phyloP scores from a whole-genome alignment of 2,888 invertebrate species.

The Fabriciana adippe region DNA sequence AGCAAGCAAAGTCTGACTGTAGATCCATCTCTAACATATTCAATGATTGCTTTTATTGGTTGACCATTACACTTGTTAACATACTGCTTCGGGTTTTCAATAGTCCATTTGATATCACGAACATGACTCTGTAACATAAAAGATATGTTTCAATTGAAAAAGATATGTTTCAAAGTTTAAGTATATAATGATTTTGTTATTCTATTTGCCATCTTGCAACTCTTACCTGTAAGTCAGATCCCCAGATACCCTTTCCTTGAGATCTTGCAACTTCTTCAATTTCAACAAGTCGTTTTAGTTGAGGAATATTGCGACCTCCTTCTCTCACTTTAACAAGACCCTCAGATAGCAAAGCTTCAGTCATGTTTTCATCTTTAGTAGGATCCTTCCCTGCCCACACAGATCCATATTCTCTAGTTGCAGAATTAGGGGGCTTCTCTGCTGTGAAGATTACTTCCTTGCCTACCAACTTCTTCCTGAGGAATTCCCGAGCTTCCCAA shows the following conservation, averaged over 20 bases:
- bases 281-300: constrained; percentile 87
- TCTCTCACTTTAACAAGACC: constrained; percentile 92
- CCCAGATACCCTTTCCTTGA: constrained; percentile 93
- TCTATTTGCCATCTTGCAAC: not conserved
- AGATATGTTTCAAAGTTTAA: not conserved
- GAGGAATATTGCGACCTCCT: constrained; percentile 82
- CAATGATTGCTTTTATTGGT: constrained; percentile 95
- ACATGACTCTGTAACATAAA: constrained; percentile 84
- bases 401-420: constrained; percentile 92
- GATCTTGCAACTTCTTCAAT: constrained; percentile 95
- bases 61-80: constrained; percentile 93
- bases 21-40: constrained; percentile 98
- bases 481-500: constrained; percentile 98
- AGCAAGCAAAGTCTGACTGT: constrained; percentile 95
- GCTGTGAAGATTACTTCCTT: constrained; percentile 92
- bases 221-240: constrained; percentile 64
- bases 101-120: constrained; percentile 93
- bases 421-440: constrained; percentile 91
- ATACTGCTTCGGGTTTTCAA: constrained; percentile 87
- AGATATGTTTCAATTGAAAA: too few species aligned
- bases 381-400: constrained; percentile 93
- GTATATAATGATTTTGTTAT: not conserved
- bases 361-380: constrained; percentile 91
- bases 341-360: constrained; percentile 93
- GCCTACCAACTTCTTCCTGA: constrained; percentile 95